phyloP scores from a whole-genome alignment of 1,140 invertebrate genomes.

The Drosophila erecta region DNA sequence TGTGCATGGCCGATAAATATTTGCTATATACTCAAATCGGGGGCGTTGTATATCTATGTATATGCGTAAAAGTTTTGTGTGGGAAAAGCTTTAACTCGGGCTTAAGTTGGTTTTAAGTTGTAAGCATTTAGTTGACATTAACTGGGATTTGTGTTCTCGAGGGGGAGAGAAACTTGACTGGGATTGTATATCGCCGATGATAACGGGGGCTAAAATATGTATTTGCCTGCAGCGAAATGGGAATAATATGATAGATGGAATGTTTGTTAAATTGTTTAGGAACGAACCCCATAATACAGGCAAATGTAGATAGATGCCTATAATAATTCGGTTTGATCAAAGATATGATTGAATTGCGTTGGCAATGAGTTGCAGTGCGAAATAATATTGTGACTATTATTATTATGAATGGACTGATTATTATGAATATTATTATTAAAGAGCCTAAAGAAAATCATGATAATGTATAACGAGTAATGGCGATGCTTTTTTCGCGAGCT shows the following conservation, averaged over 20 bases:
- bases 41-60: constrained; percentile 22
- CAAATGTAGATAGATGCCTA: not conserved
- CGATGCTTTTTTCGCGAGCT: not conserved
- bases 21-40: constrained; percentile 55
- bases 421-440: too few species aligned
- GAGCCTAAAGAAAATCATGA: not conserved
- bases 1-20: constrained; percentile 74
- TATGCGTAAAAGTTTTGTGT: constrained; percentile 41
- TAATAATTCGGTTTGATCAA: not conserved
- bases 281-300: not conserved
- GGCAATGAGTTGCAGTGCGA: too few species aligned
- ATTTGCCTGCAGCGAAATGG: constrained; percentile 3
- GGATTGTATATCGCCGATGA: constrained; percentile 38
- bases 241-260: constrained; percentile 38
- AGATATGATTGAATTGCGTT: not conserved
- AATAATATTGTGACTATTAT: too few species aligned
- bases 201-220: constrained; percentile 29
- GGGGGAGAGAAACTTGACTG: constrained; percentile 21
- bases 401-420: too few species aligned
- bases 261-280: constrained; percentile 3
- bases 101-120: constrained; percentile 81
- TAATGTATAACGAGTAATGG: not conserved
- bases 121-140: constrained; percentile 79
- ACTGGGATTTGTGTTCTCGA: constrained; percentile 62
- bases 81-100: constrained; percentile 59